Evolutionary conservation across 2,113 vertebrate species (phyloP), one percentile per base, ranked within the genome.

Genomic region (Rhea americana): DNA sequence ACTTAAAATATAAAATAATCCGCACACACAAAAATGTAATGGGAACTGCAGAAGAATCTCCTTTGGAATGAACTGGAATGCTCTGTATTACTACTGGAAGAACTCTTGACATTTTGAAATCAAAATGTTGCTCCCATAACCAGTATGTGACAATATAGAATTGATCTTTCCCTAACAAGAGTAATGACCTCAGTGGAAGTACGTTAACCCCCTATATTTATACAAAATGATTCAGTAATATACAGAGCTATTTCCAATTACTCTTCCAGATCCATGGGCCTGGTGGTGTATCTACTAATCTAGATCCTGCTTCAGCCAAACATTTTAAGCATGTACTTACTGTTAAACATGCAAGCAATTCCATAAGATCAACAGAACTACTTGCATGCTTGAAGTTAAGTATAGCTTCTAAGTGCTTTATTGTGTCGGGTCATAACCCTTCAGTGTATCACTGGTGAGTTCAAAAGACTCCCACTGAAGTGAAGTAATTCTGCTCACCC

Each of bases 181-280:
- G 97, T 97, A 97, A 94, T 97, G 97, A 98, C 97, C 98, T 98
- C 97, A 97, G 97, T 97, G 96, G 94, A 95, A 96, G 96, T 91
- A 95, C 96, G 96, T 96, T 85, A 97, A 96, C 90, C 97, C 92
- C 95, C 96, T 96, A 93, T 89, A 86, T 97, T 93, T 74, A 53
- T 96, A 95, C 89, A 91, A 96, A 93, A 93, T 9, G 43, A 96
- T 95, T 97, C 89, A 81, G 80, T 97, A 97, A 96, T 81, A 95
- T 97, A 96, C 96, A 97, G 96, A 97, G 91, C 94, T 96, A 96
- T 80, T 93, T 97, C 97, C 95, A 89, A 96, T 95, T 95, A 90
- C 95, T 97, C 96, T 97, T 97, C 96, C 95, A 96, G 93, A 95
- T 96, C 95, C 96, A 96, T 97, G 93, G 95, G 95, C 97, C 95